These are phyloP conservation scores for Caranx ignobilis DNA, from an alignment of 2,113 vertebrate species.

Conservation along the genomic window DNA sequence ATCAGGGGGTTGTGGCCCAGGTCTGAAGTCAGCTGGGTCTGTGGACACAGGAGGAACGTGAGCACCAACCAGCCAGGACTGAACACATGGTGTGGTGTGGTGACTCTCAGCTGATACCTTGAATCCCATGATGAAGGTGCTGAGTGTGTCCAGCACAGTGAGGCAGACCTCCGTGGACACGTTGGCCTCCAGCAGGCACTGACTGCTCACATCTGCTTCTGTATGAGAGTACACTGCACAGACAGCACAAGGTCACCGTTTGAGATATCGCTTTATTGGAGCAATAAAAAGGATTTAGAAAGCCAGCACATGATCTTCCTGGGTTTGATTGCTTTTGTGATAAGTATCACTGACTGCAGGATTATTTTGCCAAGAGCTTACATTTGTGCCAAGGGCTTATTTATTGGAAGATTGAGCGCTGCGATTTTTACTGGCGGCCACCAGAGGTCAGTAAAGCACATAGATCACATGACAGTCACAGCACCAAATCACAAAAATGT, in stretches of 20 bases:
- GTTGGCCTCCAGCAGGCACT: constrained; percentile 94
- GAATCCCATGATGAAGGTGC: constrained; percentile 94
- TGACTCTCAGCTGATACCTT: constrained; percentile 85
- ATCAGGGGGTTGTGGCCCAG: constrained; percentile 96
- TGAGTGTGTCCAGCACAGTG: constrained; percentile 94
- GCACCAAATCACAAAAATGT: too few species aligned
- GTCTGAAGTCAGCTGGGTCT: constrained; percentile 93
- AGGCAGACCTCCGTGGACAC: constrained; percentile 96
- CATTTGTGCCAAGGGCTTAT: neutral
- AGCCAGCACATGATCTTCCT: neutral
- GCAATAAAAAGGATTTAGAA: neutral
- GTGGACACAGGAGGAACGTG: constrained; percentile 26
- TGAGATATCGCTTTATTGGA: constrained; percentile 11
- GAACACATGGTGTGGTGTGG: fast-evolving
- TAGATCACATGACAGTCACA: neutral
- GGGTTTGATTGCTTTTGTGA: neutral
- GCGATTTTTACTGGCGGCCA: neutral
- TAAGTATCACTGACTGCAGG: neutral
- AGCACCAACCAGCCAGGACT: neutral
- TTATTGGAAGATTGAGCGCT: neutral
- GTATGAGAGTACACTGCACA: constrained; percentile 91
- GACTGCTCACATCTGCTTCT: constrained; percentile 93
- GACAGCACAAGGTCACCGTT: constrained; percentile 26
- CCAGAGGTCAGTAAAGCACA: constrained; percentile 20
- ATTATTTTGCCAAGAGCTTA: neutral